phyloP scores from a whole-genome alignment of 2,797 vertebrate species.

The Gambusia yucatana region DNA sequence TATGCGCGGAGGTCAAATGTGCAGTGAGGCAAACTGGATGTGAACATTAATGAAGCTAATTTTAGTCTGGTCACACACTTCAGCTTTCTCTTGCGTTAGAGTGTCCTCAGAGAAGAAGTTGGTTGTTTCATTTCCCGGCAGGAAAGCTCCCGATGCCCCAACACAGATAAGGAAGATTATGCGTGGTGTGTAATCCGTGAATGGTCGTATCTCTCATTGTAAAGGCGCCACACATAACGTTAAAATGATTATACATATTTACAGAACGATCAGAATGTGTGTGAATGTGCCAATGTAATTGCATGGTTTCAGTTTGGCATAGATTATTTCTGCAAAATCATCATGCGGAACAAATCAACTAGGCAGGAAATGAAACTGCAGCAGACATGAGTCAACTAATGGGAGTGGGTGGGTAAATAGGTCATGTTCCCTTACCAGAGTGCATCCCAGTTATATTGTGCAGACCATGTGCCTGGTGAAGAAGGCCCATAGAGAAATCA shows the following conservation, averaged over 20 bases:
- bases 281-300: slow-evolving; percentile 30
- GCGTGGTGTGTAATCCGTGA: slow-evolving; percentile 11
- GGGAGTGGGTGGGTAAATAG: slow-evolving; percentile 71
- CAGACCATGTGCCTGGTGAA: slow-evolving; percentile 38
- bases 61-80: slow-evolving; percentile 49
- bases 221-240: slow-evolving; percentile 5
- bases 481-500: slow-evolving; percentile 53
- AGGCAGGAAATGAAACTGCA: slow-evolving; percentile 65
- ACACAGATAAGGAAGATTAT: slow-evolving; percentile 31
- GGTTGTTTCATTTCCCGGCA: slow-evolving; percentile 35
- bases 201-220: slow-evolving; percentile 6
- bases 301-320: slow-evolving; percentile 41
- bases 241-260: slow-evolving; percentile 28
- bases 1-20: slow-evolving; percentile 63
- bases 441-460: slow-evolving; percentile 47
- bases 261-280: slow-evolving; percentile 6
- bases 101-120: slow-evolving; percentile 46
- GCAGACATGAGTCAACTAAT: slow-evolving; percentile 66
- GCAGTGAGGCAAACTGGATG: slow-evolving; percentile 43
- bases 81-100: slow-evolving; percentile 45
- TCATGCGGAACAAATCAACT: slow-evolving; percentile 60
- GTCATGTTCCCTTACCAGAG: slow-evolving; percentile 60
- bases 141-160: slow-evolving; percentile 26
- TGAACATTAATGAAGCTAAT: slow-evolving; percentile 61
- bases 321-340: slow-evolving; percentile 57